phyloP scores from a whole-genome alignment of 2,797 vertebrate genomes.

The Urosaurus nigricauda region DNA sequence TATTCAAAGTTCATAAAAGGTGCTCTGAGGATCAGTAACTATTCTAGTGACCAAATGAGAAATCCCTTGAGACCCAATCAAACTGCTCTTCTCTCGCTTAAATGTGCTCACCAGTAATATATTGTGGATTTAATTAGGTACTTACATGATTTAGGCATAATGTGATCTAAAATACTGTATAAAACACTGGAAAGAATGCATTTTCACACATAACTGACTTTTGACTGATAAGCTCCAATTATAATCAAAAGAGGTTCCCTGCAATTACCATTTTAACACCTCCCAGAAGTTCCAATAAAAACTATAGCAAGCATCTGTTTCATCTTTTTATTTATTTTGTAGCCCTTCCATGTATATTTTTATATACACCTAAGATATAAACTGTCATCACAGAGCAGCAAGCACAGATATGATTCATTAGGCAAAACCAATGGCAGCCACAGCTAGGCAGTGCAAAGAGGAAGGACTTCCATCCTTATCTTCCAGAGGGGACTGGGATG shows the following conservation, averaged over 20 bases:
- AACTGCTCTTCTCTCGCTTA: background rate
- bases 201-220: background rate
- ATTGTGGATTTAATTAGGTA: background rate
- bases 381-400: constrained; percentile 41
- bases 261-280: background rate
- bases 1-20: background rate
- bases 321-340: background rate
- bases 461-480: background rate
- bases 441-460: background rate
- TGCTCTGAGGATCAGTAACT: background rate
- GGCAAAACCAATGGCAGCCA: background rate
- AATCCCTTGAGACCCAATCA: background rate
- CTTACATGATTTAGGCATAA: background rate
- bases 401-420: constrained; percentile 37
- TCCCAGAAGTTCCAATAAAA: constrained; percentile 1
- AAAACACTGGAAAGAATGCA: constrained; percentile 23
- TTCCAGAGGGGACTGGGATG: background rate
- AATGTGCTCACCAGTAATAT: constrained; percentile 27
- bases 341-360: background rate
- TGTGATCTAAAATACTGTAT: background rate
- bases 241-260: background rate
- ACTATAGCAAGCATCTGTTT: background rate
- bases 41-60: background rate
- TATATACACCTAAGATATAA: background rate
- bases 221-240: background rate